phyloP scores from a whole-genome alignment of 2,113 vertebrate genomes.

The Morphnarchus princeps region DNA sequence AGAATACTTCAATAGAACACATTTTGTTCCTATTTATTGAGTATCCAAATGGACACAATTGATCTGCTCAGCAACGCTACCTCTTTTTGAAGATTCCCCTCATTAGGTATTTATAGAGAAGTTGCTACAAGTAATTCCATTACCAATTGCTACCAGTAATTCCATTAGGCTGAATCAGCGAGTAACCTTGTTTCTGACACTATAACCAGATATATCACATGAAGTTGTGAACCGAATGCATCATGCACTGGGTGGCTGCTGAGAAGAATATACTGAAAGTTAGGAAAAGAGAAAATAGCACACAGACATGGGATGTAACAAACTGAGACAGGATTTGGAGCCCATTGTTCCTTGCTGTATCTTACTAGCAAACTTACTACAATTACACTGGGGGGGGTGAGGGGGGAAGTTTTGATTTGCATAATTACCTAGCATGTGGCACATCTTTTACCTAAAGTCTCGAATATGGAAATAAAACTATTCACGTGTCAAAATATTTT shows the following conservation, averaged over 20 bases:
- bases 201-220: neutral
- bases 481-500: neutral
- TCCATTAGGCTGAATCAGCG: neutral
- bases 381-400: neutral
- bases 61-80: neutral
- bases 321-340: neutral
- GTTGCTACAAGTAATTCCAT: neutral
- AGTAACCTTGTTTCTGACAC: neutral
- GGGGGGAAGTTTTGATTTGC: neutral
- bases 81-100: neutral
- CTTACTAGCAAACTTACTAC: neutral
- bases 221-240: neutral
- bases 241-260: neutral
- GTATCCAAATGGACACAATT: neutral
- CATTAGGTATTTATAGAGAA: neutral
- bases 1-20: neutral
- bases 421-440: neutral
- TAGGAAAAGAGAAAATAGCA: neutral
- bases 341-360: neutral
- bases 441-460: neutral
- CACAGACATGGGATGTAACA: neutral
- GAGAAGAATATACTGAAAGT: neutral
- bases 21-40: neutral
- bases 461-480: neutral
- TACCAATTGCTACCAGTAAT: conserved; percentile 1